A percentile compares a stretch with the other conserved stretches of the same genome.
These are phyloP conservation scores for Choloepus didactylus DNA, from an alignment of 2,797 vertebrate genomes.

Conservation along the genomic window DNA sequence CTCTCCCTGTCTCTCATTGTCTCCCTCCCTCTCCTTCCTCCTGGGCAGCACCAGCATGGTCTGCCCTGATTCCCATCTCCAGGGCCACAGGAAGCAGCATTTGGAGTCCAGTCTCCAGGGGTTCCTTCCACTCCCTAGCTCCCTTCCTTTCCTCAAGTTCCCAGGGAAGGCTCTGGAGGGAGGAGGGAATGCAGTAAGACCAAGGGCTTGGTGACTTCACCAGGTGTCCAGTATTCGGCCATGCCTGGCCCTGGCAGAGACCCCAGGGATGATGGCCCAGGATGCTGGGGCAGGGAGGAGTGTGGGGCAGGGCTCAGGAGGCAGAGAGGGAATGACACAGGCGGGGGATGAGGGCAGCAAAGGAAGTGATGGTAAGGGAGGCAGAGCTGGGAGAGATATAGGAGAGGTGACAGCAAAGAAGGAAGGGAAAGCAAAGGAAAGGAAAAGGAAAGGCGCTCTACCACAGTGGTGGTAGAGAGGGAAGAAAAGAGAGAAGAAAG, in stretches of 20 bases:
- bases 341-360: too few species aligned
- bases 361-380: background rate
- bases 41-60: background rate
- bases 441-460: background rate
- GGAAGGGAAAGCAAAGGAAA: background rate
- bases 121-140: background rate
- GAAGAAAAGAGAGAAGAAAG: background rate
- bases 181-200: background rate
- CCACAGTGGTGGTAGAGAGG: background rate
- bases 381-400: background rate
- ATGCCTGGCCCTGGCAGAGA: background rate
- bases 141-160: background rate
- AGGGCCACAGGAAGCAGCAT: background rate
- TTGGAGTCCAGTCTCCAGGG: background rate
- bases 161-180: background rate
- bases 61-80: background rate
- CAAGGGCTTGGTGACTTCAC: background rate
- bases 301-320: background rate
- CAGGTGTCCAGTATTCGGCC: background rate
- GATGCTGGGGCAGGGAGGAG: background rate
- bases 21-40: background rate
- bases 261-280: background rate
- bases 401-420: background rate
- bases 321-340: background rate
- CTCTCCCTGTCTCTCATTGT: too few species aligned